phyloP scores from a whole-genome alignment of 2,797 vertebrate species.

The Danio tinwini region DNA sequence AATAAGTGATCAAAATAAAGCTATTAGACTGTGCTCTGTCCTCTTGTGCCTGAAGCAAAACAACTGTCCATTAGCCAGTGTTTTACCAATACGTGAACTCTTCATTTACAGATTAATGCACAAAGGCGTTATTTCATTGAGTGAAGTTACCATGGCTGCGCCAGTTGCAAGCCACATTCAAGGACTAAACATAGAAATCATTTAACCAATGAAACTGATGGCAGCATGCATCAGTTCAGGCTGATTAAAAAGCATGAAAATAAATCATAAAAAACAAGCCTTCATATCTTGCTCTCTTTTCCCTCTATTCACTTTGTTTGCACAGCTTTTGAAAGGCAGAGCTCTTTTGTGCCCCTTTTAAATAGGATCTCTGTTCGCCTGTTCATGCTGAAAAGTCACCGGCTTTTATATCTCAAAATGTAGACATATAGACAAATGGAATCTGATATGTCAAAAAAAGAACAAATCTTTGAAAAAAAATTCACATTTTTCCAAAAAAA shows the following conservation, averaged over 20 bases:
- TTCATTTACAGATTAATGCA: constrained; percentile 36
- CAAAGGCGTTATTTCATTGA: constrained; percentile 4
- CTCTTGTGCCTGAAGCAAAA: neutral
- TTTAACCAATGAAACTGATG: constrained; percentile 21
- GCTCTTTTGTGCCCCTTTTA: constrained; percentile 17
- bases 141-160: constrained; percentile 38
- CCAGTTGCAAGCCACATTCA: constrained; percentile 4
- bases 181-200: constrained; percentile 27
- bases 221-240: neutral
- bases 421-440: neutral
- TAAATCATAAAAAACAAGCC: constrained; percentile 29
- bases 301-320: constrained; percentile 9
- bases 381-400: neutral
- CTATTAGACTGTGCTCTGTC: neutral
- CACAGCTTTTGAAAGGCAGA: constrained; percentile 18
- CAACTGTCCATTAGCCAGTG: constrained; percentile 13
- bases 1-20: neutral
- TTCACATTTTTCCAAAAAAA: neutral
- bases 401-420: constrained; percentile 2
- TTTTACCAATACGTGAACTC: constrained; percentile 33
- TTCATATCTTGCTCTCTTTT: neutral
- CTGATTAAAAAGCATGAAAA: constrained; percentile 29
- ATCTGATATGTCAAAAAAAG: constrained; percentile 1
- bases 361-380: neutral
- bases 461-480: neutral